A percentile compares a stretch with the other conserved stretches of the same genome.
These are phyloP conservation scores for Daphoenositta chrysoptera DNA, from an alignment of 2,113 vertebrate species.

Conservation along the genomic window DNA sequence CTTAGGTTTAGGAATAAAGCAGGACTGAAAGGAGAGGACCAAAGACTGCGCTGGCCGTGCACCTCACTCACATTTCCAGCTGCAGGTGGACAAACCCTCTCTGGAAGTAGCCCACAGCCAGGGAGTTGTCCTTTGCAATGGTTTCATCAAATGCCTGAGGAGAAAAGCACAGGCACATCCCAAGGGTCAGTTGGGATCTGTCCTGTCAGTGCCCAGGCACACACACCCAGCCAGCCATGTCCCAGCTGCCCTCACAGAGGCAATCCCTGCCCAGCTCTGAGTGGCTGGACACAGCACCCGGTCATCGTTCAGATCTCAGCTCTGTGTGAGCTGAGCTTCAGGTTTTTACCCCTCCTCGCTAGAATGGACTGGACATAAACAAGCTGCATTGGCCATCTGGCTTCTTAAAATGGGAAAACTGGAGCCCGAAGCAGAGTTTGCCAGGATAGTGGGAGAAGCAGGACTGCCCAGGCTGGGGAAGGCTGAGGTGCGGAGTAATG, in stretches of 20 bases:
- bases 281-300: not conserved
- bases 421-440: not conserved
- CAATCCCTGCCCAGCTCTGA: not conserved
- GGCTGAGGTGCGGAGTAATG: not conserved
- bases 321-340: not conserved
- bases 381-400: not conserved
- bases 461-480: not conserved
- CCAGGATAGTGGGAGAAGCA: accelerated
- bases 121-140: slow-evolving; percentile 77
- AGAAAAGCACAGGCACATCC: not conserved
- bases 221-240: accelerated
- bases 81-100: slow-evolving; percentile 80
- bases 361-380: not conserved
- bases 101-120: slow-evolving; percentile 89
- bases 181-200: not conserved
- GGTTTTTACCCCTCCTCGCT: not conserved
- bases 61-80: slow-evolving; percentile 62
- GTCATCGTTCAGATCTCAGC: not conserved
- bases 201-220: too few species aligned
- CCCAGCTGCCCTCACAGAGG: not conserved
- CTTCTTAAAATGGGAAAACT: not conserved
- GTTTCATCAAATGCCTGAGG: slow-evolving; percentile 78
- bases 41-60: not conserved
- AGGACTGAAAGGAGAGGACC: not conserved
- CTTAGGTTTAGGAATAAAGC: not conserved